Base-by-base conservation (phyloP, 1,140 invertebrate genomes). In the Lepidotrigona ventralis region DNA sequence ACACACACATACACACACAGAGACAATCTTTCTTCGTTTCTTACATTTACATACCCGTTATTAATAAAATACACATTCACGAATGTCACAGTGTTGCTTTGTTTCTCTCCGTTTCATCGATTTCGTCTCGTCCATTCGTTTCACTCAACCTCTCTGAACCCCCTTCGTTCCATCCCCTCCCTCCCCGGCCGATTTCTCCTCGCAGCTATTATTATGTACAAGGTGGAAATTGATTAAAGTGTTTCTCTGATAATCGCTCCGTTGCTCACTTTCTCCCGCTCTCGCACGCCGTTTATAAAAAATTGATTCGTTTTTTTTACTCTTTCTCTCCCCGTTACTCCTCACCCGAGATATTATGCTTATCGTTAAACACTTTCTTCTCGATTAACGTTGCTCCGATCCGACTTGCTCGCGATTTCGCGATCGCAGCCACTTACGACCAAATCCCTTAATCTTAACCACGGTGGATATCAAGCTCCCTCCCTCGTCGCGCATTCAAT, bases 11-110 rank as follows among this genome's bases (percentile, higher is more conserved):
- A 46, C 39, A 46, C 8, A 46, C 39, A 46, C 6, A 8, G 26
- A 69, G 15, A 33, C 29, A 54, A 29, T 56, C 19, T 74, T 51
- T 53, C 63, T 66, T 71, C 39, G 46, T 71, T 71, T 26, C 75
- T 89, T 89, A 72, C 86, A 83, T 87, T 89, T 78, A 73, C 78
- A 23, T 78, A 90, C 85, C 83, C 87, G 86, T 91, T 90, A 92
- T 46, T 93, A 93, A 93, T 92, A 93, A 93, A 93, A 93, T 92
- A 93, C 92, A 92, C 91, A 92, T 92, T 92, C 91, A 91, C 91
- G 75, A 90, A 91, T 86, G 88, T 90, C 92, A 92, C 88, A 90
- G 87, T 92, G 90, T 64, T 74, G 79, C 60, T 81, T 79, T 54
- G n/a, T 79, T 0, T 26, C n/a, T 26, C 53, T 26, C 9, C 0